Conservation (phyloP, 2,888 invertebrate species). For the Lochmaea crataegi region DNA sequence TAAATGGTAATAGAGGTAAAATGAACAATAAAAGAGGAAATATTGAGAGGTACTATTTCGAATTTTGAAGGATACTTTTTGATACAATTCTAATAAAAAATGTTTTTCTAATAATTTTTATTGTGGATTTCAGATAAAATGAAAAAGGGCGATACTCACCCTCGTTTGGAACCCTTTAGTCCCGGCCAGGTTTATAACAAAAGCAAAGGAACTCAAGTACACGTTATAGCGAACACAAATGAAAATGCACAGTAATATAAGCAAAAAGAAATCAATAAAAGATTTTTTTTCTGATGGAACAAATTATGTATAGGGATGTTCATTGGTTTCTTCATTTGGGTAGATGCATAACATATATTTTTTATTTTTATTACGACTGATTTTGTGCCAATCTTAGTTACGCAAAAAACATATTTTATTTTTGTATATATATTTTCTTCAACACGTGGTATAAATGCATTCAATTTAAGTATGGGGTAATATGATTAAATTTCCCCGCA, state of each 20-base stretch:
- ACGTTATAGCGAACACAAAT: constrained; percentile 75
- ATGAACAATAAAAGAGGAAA: too few species aligned
- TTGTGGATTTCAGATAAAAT: constrained; percentile 26
- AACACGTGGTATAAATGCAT: background rate
- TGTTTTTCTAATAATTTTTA: background rate
- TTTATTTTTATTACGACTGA: constrained; percentile 48
- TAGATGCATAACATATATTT: constrained; percentile 12
- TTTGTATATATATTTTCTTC: constrained; percentile 20
- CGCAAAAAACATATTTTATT: constrained; percentile 36
- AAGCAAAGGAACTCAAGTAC: constrained; percentile 91
- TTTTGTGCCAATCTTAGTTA: constrained; percentile 52
- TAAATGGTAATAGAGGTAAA: too few species aligned
- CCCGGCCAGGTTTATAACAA: constrained; percentile 94
- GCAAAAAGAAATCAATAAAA: background rate
- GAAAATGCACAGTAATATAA: constrained; percentile 47
- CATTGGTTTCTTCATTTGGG: constrained; percentile 14
- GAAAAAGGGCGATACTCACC: constrained; percentile 71
- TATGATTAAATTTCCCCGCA: too few species aligned
- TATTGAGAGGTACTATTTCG: too few species aligned
- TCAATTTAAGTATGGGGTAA: too few species aligned
- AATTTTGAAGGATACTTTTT: too few species aligned
- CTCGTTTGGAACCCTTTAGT: constrained; percentile 87
- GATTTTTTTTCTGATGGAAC: constrained; percentile 14
- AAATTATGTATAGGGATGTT: constrained; percentile 11
- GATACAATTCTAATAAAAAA: too few species aligned